Evolutionary conservation across 2,113 vertebrate genomes (phyloP).

Genomic region (Turnix velox): DNA sequence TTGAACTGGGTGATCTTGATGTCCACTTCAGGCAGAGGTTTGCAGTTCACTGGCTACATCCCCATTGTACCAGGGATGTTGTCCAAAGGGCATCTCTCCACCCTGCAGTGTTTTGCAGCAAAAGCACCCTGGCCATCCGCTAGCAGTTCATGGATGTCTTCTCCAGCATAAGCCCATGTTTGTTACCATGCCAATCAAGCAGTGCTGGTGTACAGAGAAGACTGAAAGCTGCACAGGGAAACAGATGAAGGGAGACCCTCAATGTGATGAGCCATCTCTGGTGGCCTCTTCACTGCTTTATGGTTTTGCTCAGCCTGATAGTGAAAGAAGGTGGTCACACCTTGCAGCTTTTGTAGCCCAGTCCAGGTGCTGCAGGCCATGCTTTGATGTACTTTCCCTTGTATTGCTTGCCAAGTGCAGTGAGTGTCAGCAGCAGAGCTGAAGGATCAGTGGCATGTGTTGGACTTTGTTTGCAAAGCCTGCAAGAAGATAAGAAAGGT

Average conservation of each 20-base stretch:
- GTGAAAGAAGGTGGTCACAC: not conserved
- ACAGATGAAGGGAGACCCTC: accelerated
- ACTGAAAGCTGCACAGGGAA: accelerated
- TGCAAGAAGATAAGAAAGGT: not conserved
- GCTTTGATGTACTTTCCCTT: not conserved
- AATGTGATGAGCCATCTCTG: not conserved
- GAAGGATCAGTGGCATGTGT: not conserved
- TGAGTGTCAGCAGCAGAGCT: not conserved
- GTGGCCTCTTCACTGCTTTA: not conserved
- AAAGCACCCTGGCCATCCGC: not conserved
- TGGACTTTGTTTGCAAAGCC: not conserved
- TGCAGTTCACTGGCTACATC: accelerated
- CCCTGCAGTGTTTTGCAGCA: not conserved
- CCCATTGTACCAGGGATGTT: accelerated
- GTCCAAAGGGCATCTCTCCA: accelerated
- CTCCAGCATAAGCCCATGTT: not conserved
- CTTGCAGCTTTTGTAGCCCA: not conserved
- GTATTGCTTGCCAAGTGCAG: not conserved
- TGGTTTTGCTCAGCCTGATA: not conserved
- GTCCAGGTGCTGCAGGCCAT: not conserved
- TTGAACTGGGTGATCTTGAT: not conserved
- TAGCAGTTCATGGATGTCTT: not conserved
- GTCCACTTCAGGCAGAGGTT: accelerated
- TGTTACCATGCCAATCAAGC: not conserved
- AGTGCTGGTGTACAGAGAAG: not conserved